A percentile compares a stretch with the other conserved stretches of the same genome.
Evolutionary conservation across 2,797 vertebrate species (phyloP).

Genomic region (Sparus aurata): DNA sequence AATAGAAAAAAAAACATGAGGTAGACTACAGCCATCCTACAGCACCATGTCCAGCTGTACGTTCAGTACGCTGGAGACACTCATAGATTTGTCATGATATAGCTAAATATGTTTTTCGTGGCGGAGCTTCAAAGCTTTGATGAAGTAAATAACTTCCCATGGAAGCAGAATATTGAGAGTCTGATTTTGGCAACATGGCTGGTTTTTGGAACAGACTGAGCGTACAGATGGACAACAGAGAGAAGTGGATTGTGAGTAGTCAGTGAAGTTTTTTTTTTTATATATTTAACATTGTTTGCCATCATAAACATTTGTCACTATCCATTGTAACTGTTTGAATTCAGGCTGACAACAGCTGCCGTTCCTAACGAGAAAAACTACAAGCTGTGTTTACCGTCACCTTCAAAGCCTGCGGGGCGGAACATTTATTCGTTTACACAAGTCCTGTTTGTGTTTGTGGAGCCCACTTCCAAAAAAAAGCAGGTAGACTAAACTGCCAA

Average conservation of each 20-base stretch:
- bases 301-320: slow-evolving; percentile 15
- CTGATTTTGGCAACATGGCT: slow-evolving; percentile 15
- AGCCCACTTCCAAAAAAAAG: background rate
- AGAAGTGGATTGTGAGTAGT: slow-evolving; percentile 17
- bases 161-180: slow-evolving; percentile 16
- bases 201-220: slow-evolving; percentile 19
- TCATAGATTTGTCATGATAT: slow-evolving; percentile 37
- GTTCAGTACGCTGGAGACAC: slow-evolving; percentile 16
- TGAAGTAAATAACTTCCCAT: slow-evolving; percentile 24
- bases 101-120: slow-evolving; percentile 21
- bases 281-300: slow-evolving; percentile 1
- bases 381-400: background rate
- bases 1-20: too few species aligned
- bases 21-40: background rate
- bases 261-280: slow-evolving; percentile 20
- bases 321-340: background rate
- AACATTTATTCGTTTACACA: background rate
- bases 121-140: slow-evolving; percentile 2
- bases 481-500: background rate
- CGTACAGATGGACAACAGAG: slow-evolving; percentile 48
- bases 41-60: slow-evolving; percentile 14
- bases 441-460: background rate
- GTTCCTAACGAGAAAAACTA: slow-evolving; percentile 4
- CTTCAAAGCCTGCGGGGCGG: background rate
- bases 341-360: slow-evolving; percentile 4